These are phyloP conservation scores for Neotoma lepida DNA, from an alignment of 2,113 vertebrate species.

Conservation along the genomic window DNA sequence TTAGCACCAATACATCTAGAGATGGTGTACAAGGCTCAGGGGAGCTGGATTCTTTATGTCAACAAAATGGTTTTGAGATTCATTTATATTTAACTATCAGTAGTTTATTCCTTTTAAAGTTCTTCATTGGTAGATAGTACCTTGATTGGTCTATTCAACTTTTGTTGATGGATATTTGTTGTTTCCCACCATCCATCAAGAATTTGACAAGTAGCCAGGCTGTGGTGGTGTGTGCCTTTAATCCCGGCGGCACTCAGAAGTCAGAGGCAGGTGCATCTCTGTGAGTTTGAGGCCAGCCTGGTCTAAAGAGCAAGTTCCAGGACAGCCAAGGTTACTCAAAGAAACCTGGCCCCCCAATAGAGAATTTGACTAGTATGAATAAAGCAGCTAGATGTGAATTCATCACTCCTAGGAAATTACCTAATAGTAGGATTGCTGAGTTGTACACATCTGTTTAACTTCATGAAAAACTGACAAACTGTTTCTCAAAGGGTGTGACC, in stretches of 20 bases:
- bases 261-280: not conserved
- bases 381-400: not conserved
- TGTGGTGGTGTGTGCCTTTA: too few relatives aligned
- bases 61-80: constrained; percentile 41
- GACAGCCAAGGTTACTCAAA: not conserved
- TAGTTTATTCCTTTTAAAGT: not conserved
- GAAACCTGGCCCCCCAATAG: not conserved
- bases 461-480: not conserved
- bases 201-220: not conserved
- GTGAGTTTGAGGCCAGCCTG: not conserved
- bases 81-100: not conserved
- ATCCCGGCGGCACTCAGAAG: too few relatives aligned
- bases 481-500: not conserved
- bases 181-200: accelerated
- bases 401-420: not conserved
- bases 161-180: not conserved
- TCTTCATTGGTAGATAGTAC: not conserved
- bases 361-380: not conserved
- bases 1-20: not conserved
- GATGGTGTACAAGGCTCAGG: not conserved
- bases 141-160: not conserved
- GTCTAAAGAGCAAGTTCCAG: not conserved
- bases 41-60: not conserved
- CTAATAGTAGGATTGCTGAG: not conserved
- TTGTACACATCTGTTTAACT: not conserved